Evolutionary conservation across 1,140 invertebrate species (phyloP).

Genomic region (Drosophila teissieri): DNA sequence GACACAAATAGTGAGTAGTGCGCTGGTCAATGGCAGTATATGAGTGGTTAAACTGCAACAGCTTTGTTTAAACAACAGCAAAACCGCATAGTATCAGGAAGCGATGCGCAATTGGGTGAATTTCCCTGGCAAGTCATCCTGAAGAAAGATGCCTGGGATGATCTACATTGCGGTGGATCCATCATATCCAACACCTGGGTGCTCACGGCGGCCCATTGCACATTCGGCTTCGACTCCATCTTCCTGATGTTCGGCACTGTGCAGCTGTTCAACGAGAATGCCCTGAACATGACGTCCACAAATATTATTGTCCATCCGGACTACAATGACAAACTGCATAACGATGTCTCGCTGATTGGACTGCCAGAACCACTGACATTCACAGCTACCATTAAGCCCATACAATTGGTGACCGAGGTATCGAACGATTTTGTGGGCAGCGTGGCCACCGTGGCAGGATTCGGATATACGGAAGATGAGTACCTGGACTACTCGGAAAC

Average conservation of each 20-base stretch:
- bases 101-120: slow-evolving; percentile 44
- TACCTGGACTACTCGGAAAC: slow-evolving; percentile 65
- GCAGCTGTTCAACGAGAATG: slow-evolving; percentile 75
- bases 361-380: slow-evolving; percentile 84
- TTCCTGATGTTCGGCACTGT: slow-evolving; percentile 85
- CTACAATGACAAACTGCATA: slow-evolving; percentile 84
- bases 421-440: slow-evolving; percentile 61
- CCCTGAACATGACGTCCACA: slow-evolving; percentile 71
- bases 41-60: background rate
- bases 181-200: slow-evolving; percentile 86
- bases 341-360: slow-evolving; percentile 87
- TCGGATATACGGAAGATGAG: slow-evolving; percentile 71
- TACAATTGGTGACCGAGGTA: slow-evolving; percentile 55
- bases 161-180: slow-evolving; percentile 86
- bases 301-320: slow-evolving; percentile 84
- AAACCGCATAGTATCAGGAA: slow-evolving; percentile 68
- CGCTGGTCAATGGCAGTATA: too few relatives aligned
- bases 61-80: slow-evolving; percentile 40
- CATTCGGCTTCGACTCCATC: slow-evolving; percentile 58
- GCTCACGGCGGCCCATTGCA: slow-evolving; percentile 87
- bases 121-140: slow-evolving; percentile 82
- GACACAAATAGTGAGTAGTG: slow-evolving; percentile 24
- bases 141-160: slow-evolving; percentile 64
- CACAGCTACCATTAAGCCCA: slow-evolving; percentile 63
- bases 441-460: slow-evolving; percentile 61